These are phyloP conservation scores for Leptobrachium ailaonicum DNA, from an alignment of 2,113 vertebrate genomes.

Conservation along the genomic window DNA sequence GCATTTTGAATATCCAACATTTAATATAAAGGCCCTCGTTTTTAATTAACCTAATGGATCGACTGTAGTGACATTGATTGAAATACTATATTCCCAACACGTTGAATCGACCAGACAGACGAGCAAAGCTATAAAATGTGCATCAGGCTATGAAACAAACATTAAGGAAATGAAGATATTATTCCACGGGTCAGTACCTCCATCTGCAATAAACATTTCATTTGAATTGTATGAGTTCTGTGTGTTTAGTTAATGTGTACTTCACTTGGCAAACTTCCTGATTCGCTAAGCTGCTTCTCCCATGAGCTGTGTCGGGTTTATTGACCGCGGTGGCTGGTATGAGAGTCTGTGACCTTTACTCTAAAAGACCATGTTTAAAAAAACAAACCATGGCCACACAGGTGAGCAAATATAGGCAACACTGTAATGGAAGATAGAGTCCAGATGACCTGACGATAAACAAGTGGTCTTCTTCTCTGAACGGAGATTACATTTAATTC, in stretches of 20 bases:
- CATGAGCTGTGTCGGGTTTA: not conserved
- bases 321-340: slow-evolving; percentile 2
- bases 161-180: slow-evolving; percentile 22
- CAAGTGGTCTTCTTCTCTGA: no score
- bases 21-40: no score
- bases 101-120: not conserved
- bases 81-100: not conserved
- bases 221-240: slow-evolving; percentile 5
- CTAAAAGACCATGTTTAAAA: not conserved
- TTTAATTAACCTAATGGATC: no score
- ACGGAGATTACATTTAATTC: no score
- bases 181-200: slow-evolving; percentile 24
- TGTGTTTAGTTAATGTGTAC: slow-evolving; percentile 33
- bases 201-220: slow-evolving; percentile 29
- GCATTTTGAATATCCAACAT: no score
- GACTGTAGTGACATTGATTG: no score
- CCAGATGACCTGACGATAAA: not conserved
- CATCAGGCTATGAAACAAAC: not conserved
- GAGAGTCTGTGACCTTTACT: slow-evolving; percentile 13
- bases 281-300: slow-evolving; percentile 2
- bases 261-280: no score
- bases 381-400: slow-evolving; percentile 8
- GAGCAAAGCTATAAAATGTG: slow-evolving; percentile 4
- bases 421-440: not conserved
- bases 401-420: not conserved